Percentiles rank a stretch among this genome's conserved stretches.
These are phyloP conservation scores for Pseudococcus viburni DNA, from an alignment of 2,888 invertebrate genomes.

Conservation along the genomic window DNA sequence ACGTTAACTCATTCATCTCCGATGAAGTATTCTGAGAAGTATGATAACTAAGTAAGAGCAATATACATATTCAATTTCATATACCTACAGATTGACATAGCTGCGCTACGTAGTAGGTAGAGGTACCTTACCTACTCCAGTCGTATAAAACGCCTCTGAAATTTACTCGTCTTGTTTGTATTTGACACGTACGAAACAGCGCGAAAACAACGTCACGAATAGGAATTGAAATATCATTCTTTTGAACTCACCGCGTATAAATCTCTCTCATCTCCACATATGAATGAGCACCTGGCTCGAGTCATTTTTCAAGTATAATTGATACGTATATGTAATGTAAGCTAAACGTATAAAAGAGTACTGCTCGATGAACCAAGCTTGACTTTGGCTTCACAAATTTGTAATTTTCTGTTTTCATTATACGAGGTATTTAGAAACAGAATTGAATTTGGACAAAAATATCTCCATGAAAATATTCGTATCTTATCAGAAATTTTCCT, in stretches of 20 bases:
- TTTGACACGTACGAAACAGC: background rate
- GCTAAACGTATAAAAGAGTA: background rate
- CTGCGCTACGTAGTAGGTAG: background rate
- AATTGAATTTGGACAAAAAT: no score
- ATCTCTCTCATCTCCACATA: background rate
- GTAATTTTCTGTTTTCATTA: no score
- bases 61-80: background rate
- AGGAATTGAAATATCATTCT: constrained; percentile 12
- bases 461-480: no score
- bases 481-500: no score
- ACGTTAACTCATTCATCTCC: background rate
- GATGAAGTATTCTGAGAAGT: background rate
- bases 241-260: background rate
- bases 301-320: background rate
- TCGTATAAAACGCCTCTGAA: background rate
- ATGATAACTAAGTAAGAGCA: no score
- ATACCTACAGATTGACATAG: background rate
- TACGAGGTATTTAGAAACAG: no score
- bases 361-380: background rate
- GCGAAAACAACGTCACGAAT: constrained; percentile 24
- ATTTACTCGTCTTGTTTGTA: background rate
- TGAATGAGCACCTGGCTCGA: constrained; percentile 21
- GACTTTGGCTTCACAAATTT: no score
- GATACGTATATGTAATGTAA: background rate
- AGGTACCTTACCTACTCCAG: no score